These are phyloP conservation scores for Halcyon badia DNA, from an alignment of 2,797 vertebrate species.

Conservation along the genomic window DNA sequence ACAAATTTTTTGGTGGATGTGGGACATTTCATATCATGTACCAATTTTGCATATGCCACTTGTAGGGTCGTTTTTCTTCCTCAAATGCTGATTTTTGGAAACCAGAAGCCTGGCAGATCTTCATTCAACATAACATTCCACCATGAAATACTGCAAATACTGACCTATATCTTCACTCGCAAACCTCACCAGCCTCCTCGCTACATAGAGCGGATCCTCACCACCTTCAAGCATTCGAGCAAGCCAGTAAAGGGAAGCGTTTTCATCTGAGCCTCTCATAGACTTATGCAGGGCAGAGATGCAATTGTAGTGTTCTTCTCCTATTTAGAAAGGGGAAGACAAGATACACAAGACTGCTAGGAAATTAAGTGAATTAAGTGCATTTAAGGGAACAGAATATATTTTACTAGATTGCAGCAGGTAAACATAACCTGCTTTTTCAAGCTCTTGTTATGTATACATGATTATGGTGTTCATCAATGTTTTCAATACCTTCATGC, in stretches of 20 bases:
- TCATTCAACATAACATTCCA: not conserved
- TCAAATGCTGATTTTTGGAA: not conserved
- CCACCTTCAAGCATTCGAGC: conserved; percentile 98
- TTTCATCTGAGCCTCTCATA: conserved; percentile 94
- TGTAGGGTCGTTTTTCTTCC: not conserved
- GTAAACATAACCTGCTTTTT: not conserved
- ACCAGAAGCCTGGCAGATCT: not conserved
- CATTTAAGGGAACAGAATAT: not conserved
- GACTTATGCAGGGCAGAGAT: conserved; percentile 98
- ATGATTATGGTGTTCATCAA: not conserved
- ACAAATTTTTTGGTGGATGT: not conserved
- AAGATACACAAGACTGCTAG: not conserved
- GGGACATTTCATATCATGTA: not conserved
- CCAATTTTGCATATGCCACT: not conserved
- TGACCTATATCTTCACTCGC: conserved; percentile 96
- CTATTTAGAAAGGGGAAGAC: not conserved
- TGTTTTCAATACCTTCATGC: not conserved
- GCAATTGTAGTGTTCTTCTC: conserved; percentile 96
- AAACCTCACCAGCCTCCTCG: conserved; percentile 93
- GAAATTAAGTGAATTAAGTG: not conserved
- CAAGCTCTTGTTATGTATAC: rapidly evolving
- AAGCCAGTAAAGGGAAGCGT: conserved; percentile 96
- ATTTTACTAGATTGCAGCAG: not conserved
- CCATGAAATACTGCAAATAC: conserved; percentile 26
- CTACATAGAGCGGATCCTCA: conserved; percentile 95